These are phyloP conservation scores for Temnothorax curvispinosus DNA, from an alignment of 1,140 invertebrate species.

Conservation along the genomic window DNA sequence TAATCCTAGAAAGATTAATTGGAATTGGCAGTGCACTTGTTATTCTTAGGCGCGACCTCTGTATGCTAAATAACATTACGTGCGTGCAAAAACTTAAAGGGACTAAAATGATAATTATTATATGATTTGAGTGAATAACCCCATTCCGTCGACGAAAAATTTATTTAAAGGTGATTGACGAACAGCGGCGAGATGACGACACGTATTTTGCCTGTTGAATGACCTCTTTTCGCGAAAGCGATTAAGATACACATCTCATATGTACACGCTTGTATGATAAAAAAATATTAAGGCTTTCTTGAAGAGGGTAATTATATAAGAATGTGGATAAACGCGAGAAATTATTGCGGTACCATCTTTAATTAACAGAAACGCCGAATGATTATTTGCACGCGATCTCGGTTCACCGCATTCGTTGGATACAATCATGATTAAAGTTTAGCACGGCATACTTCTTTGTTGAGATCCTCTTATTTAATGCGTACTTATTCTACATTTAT, in stretches of 20 bases:
- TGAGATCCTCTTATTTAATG: slow-evolving; percentile 9
- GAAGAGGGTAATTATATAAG: slow-evolving; percentile 28
- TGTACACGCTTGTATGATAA: background rate
- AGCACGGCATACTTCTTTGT: slow-evolving; percentile 14
- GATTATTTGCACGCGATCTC: slow-evolving; percentile 49
- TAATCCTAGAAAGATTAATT: slow-evolving; percentile 58
- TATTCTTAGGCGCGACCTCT: slow-evolving; percentile 26
- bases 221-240: background rate
- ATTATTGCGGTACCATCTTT: slow-evolving; percentile 34
- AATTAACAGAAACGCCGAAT: slow-evolving; percentile 6
- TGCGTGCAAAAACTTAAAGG: background rate
- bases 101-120: slow-evolving; percentile 39
- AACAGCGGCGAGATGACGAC: background rate
- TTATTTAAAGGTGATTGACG: background rate
- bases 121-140: background rate
- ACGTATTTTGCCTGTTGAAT: slow-evolving; percentile 12
- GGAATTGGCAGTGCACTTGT: slow-evolving; percentile 39
- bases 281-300: background rate
- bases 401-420: background rate
- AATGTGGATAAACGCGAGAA: slow-evolving; percentile 20
- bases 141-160: background rate
- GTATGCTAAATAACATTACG: slow-evolving; percentile 45
- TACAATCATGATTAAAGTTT: background rate
- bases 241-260: background rate
- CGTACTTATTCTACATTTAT: slow-evolving; percentile 18